Conservation (phyloP, 2,113 vertebrate genomes). For the Thinocorus orbignyianus region DNA sequence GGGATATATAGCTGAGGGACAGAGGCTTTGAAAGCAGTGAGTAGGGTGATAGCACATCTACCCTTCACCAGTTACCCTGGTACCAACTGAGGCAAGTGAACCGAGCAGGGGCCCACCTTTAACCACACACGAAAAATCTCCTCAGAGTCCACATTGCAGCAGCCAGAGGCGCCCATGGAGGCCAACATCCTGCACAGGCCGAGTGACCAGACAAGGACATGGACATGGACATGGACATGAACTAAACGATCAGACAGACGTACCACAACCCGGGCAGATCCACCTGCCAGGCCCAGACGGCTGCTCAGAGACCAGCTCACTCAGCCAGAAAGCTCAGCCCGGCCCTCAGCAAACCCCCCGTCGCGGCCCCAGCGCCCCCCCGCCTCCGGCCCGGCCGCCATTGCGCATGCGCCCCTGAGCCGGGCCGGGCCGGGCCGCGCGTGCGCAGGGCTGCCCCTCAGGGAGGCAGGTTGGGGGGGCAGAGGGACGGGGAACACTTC, state of each 20-base stretch:
- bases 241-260: no score
- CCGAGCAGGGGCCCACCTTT: not conserved
- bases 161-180: not conserved
- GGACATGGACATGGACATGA: no score
- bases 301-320: fast-evolving
- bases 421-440: not conserved
- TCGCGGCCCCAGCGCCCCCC: fast-evolving
- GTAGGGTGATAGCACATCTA: fast-evolving
- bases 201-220: fast-evolving
- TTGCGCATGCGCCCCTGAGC: not conserved
- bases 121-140: not conserved
- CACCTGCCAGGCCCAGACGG: no score
- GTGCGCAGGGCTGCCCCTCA: not conserved
- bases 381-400: fast-evolving
- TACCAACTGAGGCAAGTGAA: not conserved
- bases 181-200: not conserved
- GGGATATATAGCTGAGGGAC: not conserved
- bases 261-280: not conserved
- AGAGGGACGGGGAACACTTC: fast-evolving
- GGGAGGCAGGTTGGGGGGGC: not conserved
- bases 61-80: not conserved
- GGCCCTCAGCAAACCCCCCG: fast-evolving
- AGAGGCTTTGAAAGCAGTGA: not conserved
- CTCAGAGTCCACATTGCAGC: fast-evolving
- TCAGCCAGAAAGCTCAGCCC: not conserved